Conservation (phyloP, 1,140 invertebrate genomes). For the Neuroterus valhalla region DNA sequence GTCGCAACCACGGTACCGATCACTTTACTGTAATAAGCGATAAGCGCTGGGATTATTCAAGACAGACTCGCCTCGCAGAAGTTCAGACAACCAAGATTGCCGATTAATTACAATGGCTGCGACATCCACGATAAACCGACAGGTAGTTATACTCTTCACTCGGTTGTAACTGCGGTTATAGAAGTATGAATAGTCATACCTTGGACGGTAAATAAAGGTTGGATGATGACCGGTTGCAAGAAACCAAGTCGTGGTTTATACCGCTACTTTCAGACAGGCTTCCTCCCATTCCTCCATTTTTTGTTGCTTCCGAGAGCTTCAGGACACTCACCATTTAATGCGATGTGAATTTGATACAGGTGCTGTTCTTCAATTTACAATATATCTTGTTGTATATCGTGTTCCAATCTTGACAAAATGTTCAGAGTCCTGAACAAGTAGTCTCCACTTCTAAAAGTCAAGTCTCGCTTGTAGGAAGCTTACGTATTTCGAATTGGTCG, state of each 20-base stretch:
- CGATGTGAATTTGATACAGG: constrained; percentile 22
- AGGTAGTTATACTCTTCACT: not conserved
- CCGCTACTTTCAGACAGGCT: not conserved
- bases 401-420: constrained; percentile 1
- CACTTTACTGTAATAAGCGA: constrained; percentile 25
- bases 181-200: constrained; percentile 28
- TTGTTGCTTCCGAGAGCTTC: not conserved
- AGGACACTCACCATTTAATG: constrained; percentile 1
- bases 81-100: not conserved
- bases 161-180: constrained; percentile 4
- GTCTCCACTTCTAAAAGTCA: too few species aligned
- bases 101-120: constrained; percentile 24
- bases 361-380: constrained; percentile 3
- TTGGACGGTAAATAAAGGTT: constrained; percentile 16
- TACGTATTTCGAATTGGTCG: too few species aligned
- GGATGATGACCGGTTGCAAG: constrained; percentile 10
- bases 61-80: not conserved
- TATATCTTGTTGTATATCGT: not conserved
- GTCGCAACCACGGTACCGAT: constrained; percentile 17
- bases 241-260: not conserved
- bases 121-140: not conserved
- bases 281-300: constrained; percentile 13
- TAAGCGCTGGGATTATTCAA: constrained; percentile 27
- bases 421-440: not conserved
- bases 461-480: too few species aligned